Percentiles rank a stretch among this genome's conserved stretches.
phyloP scores from a whole-genome alignment of 2,113 vertebrate species.

The Rhabdomys dilectus region DNA sequence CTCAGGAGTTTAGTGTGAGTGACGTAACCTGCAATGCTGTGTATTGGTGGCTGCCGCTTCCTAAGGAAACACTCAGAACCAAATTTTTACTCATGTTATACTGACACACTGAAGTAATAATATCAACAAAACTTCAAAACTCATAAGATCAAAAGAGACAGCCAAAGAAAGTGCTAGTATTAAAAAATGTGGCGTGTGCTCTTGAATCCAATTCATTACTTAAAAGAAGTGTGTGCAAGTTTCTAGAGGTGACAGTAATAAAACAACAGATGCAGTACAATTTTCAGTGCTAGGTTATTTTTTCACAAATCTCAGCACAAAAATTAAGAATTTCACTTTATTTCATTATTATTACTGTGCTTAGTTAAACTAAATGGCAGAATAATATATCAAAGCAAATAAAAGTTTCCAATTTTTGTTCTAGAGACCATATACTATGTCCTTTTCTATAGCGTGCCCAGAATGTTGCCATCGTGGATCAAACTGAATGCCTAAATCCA shows the following conservation, averaged over 20 bases:
- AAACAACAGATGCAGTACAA: neutral
- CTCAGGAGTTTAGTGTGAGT: neutral
- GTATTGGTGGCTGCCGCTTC: neutral
- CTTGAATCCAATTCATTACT: neutral
- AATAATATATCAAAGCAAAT: neutral
- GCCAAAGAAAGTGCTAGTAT: neutral
- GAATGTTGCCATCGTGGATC: neutral
- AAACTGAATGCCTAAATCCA: neutral
- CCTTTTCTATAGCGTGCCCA: neutral
- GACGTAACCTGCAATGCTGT: neutral
- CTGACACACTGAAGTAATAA: neutral
- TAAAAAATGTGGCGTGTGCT: neutral
- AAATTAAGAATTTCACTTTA: neutral
- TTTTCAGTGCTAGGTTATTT: neutral
- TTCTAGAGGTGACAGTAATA: neutral
- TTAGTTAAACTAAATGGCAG: neutral
- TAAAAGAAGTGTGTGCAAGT: neutral
- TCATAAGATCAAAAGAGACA: neutral
- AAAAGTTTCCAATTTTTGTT: neutral
- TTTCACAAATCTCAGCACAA: slow-evolving; percentile 1
- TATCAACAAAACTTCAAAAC: slow-evolving; percentile 15
- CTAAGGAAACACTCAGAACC: slow-evolving; percentile 3
- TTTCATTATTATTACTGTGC: neutral
- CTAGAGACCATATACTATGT: neutral
- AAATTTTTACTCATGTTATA: neutral